Base-by-base conservation (phyloP, 2,888 invertebrate genomes). In the Melinopterus prodromus region DNA sequence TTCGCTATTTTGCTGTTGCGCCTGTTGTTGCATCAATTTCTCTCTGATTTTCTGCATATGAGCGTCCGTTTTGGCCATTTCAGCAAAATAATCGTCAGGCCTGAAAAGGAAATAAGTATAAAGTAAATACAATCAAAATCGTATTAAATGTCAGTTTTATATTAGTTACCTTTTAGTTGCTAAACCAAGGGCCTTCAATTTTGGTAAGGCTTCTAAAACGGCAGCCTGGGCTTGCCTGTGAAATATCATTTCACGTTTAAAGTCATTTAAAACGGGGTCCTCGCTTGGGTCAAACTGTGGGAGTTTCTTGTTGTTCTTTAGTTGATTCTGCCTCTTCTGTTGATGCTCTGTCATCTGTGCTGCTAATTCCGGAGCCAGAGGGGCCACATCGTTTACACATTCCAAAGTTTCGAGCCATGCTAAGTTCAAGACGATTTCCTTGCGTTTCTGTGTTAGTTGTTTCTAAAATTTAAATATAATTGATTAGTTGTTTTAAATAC, bases 71-170 rank as follows among this genome's bases (percentile, higher is more conserved):
- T 99, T 99, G 0, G 97, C 98, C 99, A 99, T 99, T 91, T 99
- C 97, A 0, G 99, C 99, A 90, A 98, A 99, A 89, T 98, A 99
- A 89, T 99, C 99, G 79, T 97, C 96, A 0, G 99, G 99, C 77
- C 26, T 26, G 3, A 2, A n/a, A n/a, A n/a, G n/a, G n/a, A n/a
- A 26, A 26, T 26, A 26, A 1, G 26, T 26, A 2, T 26, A 26
- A 95, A 91, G 82, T 36, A 86, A 84, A 69, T 16, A 69, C 26
- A 75, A 38, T 70, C 74, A 70, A 37, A 70, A 76, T 35, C 15
- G 12, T 6, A 78, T 12, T 35, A 69, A 15, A 15, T 26, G 26
- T 15, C 35, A 53, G 14, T 77, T 26, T 16, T 6, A 79, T 86
- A 91, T 89, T 26, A 26, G 1, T 26, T 26, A 26, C 26, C 96